Evolutionary conservation across 2,113 vertebrate species (phyloP).

Genomic region (Calyptomena viridis): DNA sequence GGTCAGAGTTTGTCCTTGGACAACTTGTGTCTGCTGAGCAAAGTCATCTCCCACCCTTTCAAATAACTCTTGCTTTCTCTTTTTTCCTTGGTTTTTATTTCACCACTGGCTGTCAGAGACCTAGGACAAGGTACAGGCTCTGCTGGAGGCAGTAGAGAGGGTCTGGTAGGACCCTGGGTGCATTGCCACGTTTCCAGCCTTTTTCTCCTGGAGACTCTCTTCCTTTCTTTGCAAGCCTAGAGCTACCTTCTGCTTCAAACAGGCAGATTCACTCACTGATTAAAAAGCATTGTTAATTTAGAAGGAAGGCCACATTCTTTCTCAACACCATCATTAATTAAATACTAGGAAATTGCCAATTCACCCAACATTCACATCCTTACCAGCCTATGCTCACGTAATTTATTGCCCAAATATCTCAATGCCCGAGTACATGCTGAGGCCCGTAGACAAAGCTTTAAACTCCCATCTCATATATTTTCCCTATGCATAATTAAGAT

Average conservation of each 20-base stretch:
- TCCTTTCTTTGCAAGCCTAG: conserved; percentile 31
- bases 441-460: conserved; percentile 30
- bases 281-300: conserved; percentile 63
- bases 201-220: not conserved
- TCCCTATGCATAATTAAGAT: conserved; percentile 53
- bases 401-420: conserved; percentile 57
- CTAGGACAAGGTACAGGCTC: not conserved
- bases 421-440: conserved; percentile 36
- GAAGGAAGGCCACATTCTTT: conserved; percentile 65
- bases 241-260: conserved; percentile 38
- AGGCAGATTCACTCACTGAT: conserved; percentile 36
- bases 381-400: conserved; percentile 37
- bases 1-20: not conserved
- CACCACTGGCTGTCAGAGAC: not conserved
- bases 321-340: conserved; percentile 63
- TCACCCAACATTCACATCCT: conserved; percentile 54
- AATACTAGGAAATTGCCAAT: conserved; percentile 65
- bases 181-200: not conserved
- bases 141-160: not conserved
- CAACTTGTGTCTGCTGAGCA: not conserved
- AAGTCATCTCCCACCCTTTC: not conserved
- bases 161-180: not conserved
- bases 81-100: not conserved
- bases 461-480: conserved; percentile 35
- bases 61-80: not conserved